Evolutionary conservation across 2,797 vertebrate genomes (phyloP), one percentile per base, ranked within the genome.

Genomic region (Acanthurus tractus): DNA sequence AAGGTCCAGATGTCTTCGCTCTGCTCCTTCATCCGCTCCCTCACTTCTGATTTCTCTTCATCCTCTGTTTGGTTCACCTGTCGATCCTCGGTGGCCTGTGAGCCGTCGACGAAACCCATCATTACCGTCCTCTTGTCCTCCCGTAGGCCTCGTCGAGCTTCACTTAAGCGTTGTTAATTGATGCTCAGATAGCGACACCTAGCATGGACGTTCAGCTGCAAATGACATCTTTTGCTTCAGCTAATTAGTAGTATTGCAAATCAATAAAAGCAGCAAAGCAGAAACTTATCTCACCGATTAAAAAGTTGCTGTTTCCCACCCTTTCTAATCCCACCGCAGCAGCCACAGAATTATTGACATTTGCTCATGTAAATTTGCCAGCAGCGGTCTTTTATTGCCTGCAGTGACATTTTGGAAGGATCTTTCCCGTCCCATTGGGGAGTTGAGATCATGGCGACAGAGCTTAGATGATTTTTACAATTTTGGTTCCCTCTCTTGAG

Each of bases 341-440:
- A 40, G 62, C 74, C 72, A 73, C 58, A 54, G 69, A 55, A 71
- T 70, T 83, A 73, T 89, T 93, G 92, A 93, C 92, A 93, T 94
- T 93, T 93, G 81, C 83, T 89, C 87, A 90, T 88, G 85, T 88
- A 91, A 93, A 94, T 94, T 66, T 49, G 65, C 76, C 82, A 72
- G 84, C 80, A 52, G 86, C 64, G 46, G 79, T 74, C 85, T 86
- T 86, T 90, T 87, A 90, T 89, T 85, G 82, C 83, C 74, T 75
- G 78, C 76, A 1, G 82, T 93, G 91, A 93, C 92, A 93, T 93
- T 93, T 90, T 83, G 74, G 76, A 84, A 49, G 86, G 78, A 81
- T 89, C 68, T 83, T 17, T 76, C 53, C 55, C 2, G 2, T 74
- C 72, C 68, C 69, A 42, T 67, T 9, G 45, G 77, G 78, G 73